phyloP scores from a whole-genome alignment of 2,888 invertebrate genomes.

The Acleris holmiana region DNA sequence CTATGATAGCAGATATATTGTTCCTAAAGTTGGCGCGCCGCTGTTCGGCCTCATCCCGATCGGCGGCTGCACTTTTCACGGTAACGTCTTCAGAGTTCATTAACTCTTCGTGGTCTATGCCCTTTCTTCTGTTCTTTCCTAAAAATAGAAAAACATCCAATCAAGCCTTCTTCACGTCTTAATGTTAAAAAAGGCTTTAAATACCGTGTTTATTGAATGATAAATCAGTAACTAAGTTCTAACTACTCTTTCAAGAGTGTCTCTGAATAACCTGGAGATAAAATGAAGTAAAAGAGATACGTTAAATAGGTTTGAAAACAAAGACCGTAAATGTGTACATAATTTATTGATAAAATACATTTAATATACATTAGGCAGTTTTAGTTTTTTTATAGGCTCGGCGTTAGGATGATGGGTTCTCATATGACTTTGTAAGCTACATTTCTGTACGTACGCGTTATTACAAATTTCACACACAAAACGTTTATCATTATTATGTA shows the following conservation, averaged over 20 bases:
- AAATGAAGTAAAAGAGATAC: too few species aligned
- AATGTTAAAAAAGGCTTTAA: constrained; percentile 17
- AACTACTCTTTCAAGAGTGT: too few species aligned
- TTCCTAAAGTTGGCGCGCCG: constrained; percentile 69
- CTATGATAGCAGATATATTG: constrained; percentile 68
- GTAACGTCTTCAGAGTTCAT: constrained; percentile 50
- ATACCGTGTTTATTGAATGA: neutral
- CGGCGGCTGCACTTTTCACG: constrained; percentile 40
- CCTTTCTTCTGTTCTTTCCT: constrained; percentile 70
- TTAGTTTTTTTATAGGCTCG: constrained; percentile 48
- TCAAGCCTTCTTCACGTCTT: constrained; percentile 59
- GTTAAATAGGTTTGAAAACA: constrained; percentile 21
- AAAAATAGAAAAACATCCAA: constrained; percentile 80
- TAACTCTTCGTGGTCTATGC: constrained; percentile 61
- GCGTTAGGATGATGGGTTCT: constrained; percentile 66
- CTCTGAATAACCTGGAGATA: too few species aligned
- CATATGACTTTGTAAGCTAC: constrained; percentile 71
- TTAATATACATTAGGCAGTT: constrained; percentile 39
- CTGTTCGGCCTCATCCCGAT: constrained; percentile 52
- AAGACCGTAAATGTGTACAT: constrained; percentile 23
- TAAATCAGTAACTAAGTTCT: neutral
- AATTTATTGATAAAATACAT: constrained; percentile 33
- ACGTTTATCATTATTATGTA: constrained; percentile 71
- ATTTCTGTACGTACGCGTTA: constrained; percentile 72
- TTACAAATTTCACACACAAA: constrained; percentile 74